A percentile compares a stretch with the other conserved stretches of the same genome.
phyloP scores from a whole-genome alignment of 2,888 invertebrate genomes.

The Microdon myrmicae region DNA sequence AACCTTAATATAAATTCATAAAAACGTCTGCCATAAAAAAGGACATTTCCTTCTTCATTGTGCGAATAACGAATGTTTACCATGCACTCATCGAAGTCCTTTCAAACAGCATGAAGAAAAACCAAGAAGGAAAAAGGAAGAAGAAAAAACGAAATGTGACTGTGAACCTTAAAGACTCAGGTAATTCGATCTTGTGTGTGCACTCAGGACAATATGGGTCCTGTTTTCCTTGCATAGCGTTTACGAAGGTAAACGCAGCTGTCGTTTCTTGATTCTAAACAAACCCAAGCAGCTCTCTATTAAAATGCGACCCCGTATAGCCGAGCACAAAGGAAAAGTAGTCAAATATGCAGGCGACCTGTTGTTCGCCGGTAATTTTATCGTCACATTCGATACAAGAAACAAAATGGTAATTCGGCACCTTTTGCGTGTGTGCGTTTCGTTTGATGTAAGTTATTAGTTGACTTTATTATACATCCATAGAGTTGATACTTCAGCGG shows the following conservation, averaged over 20 bases:
- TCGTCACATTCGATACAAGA: too few species aligned
- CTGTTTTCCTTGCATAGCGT: too few species aligned
- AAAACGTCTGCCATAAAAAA: too few species aligned
- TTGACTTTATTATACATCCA: too few species aligned
- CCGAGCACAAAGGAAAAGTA: constrained; percentile 3
- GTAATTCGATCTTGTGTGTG: constrained; percentile 47
- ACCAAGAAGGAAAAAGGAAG: constrained; percentile 10
- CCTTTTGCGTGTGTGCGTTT: too few species aligned
- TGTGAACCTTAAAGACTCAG: constrained; percentile 41
- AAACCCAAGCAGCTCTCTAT: constrained; percentile 42
- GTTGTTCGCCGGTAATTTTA: too few species aligned
- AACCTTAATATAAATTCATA: too few species aligned
- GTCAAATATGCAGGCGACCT: constrained; percentile 34
- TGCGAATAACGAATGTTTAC: constrained; percentile 5
- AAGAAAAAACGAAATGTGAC: constrained; percentile 19
- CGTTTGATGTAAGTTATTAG: too few species aligned
- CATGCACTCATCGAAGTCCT: constrained; percentile 9
- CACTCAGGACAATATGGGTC: constrained; percentile 48
- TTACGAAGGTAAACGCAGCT: constrained; percentile 36
- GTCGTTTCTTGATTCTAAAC: constrained; percentile 36
- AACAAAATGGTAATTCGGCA: too few species aligned
- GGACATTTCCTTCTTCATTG: too few species aligned
- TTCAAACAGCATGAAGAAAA: constrained; percentile 5
- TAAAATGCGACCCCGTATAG: constrained; percentile 8
- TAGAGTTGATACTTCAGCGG: too few species aligned